phyloP scores from a whole-genome alignment of 2,113 vertebrate species.

The Myodes glareolus region DNA sequence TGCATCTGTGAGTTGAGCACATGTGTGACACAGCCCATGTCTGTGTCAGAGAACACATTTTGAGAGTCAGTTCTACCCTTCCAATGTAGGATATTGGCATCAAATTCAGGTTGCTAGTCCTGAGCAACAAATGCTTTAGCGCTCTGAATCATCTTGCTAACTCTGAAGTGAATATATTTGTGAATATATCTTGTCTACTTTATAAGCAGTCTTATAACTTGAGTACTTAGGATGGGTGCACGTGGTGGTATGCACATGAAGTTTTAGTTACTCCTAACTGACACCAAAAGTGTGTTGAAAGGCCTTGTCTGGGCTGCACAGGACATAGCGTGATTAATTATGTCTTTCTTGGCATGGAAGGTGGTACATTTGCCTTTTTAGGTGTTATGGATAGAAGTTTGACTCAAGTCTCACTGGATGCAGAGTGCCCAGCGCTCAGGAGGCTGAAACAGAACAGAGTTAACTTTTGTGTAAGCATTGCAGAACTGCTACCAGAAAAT shows the following conservation, averaged over 20 bases:
- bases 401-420: no score
- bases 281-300: background rate
- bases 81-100: background rate
- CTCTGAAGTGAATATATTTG: background rate
- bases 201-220: background rate
- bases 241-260: no score
- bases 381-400: background rate
- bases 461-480: background rate
- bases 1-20: background rate
- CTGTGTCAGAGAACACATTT: background rate
- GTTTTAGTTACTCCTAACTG: background rate
- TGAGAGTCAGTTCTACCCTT: background rate
- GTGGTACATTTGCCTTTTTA: background rate
- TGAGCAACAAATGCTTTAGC: background rate
- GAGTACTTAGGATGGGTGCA: background rate
- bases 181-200: slow-evolving; percentile 2
- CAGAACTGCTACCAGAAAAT: slow-evolving; percentile 6
- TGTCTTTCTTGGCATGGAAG: background rate
- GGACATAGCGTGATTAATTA: background rate
- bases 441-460: background rate
- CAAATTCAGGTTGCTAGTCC: background rate
- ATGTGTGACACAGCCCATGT: background rate
- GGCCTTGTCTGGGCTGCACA: background rate
- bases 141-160: background rate
- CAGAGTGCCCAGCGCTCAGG: background rate